phyloP scores from a whole-genome alignment of 2,888 invertebrate genomes.

The Cerastis rubricosa region DNA sequence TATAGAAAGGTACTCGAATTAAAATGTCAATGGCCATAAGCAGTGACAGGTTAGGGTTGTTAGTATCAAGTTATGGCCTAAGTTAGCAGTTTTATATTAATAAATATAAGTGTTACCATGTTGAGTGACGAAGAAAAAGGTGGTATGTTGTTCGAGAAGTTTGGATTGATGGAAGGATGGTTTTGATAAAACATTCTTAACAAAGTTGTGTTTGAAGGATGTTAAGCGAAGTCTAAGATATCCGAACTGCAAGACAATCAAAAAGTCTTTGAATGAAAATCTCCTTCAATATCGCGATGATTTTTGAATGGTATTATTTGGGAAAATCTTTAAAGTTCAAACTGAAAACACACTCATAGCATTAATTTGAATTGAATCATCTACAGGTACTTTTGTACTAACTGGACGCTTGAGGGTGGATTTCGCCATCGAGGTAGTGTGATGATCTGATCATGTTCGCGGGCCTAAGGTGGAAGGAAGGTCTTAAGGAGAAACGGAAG shows the following conservation, averaged over 20 bases:
- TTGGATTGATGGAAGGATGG: slow-evolving; percentile 7
- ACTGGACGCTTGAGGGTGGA: too few relatives aligned
- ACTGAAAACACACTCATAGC: background rate
- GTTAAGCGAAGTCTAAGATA: background rate
- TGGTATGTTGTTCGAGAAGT: too few relatives aligned
- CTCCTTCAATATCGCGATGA: background rate
- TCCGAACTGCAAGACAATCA: background rate
- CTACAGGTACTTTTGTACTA: background rate
- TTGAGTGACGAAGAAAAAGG: slow-evolving; percentile 10
- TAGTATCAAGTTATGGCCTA: slow-evolving; percentile 21
- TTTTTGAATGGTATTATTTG: background rate
- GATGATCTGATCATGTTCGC: too few relatives aligned
- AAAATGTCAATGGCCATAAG: slow-evolving; percentile 68
- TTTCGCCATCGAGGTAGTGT: too few relatives aligned
- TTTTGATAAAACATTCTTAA: background rate
- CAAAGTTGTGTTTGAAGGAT: background rate
- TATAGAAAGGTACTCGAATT: slow-evolving; percentile 64
- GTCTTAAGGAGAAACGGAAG: too few relatives aligned
- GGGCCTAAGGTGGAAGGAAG: too few relatives aligned
- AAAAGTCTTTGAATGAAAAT: background rate
- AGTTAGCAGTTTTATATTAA: slow-evolving; percentile 13
- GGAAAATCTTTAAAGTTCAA: background rate
- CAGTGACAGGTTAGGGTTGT: slow-evolving; percentile 53
- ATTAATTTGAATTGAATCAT: background rate
- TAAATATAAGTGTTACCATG: slow-evolving; percentile 24